phyloP scores from a whole-genome alignment of 2,888 invertebrate genomes.

The Leucozona laternaria region DNA sequence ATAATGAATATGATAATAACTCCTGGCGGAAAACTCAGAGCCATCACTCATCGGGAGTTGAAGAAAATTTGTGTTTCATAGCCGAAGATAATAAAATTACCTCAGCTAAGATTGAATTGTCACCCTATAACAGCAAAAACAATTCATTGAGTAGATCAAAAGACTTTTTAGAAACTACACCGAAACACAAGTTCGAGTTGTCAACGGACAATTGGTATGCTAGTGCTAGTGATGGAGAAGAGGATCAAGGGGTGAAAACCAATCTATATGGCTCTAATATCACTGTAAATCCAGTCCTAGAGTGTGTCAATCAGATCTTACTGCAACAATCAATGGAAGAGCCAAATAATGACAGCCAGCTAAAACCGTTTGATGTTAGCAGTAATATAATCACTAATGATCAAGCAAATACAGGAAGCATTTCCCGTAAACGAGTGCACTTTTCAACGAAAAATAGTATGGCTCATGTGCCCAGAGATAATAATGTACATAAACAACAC shows the following conservation, averaged over 20 bases:
- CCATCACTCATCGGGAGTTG: slow-evolving; percentile 75
- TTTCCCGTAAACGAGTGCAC: slow-evolving; percentile 85
- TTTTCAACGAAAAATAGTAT: slow-evolving; percentile 88
- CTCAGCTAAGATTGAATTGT: slow-evolving; percentile 52
- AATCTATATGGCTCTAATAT: slow-evolving; percentile 84
- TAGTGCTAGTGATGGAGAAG: slow-evolving; percentile 91
- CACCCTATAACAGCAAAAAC: slow-evolving; percentile 76
- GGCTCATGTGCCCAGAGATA: slow-evolving; percentile 83
- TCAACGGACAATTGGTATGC: slow-evolving; percentile 90
- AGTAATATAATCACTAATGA: slow-evolving; percentile 54
- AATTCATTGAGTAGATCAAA: slow-evolving; percentile 79
- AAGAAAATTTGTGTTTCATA: slow-evolving; percentile 80
- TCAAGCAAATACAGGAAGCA: slow-evolving; percentile 76
- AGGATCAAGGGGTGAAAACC: slow-evolving; percentile 80
- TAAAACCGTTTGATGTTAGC: slow-evolving; percentile 42
- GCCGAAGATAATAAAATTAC: slow-evolving; percentile 79
- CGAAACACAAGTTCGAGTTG: slow-evolving; percentile 82
- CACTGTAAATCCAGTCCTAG: slow-evolving; percentile 92
- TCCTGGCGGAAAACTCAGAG: slow-evolving; percentile 70
- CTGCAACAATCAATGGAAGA: slow-evolving; percentile 89
- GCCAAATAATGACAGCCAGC: slow-evolving; percentile 69
- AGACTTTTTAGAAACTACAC: slow-evolving; percentile 82
- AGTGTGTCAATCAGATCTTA: slow-evolving; percentile 93
- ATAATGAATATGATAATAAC: slow-evolving; percentile 78
- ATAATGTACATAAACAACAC: slow-evolving; percentile 78